Conservation (phyloP, 2,113 vertebrate species). For the Nipponia nippon region DNA sequence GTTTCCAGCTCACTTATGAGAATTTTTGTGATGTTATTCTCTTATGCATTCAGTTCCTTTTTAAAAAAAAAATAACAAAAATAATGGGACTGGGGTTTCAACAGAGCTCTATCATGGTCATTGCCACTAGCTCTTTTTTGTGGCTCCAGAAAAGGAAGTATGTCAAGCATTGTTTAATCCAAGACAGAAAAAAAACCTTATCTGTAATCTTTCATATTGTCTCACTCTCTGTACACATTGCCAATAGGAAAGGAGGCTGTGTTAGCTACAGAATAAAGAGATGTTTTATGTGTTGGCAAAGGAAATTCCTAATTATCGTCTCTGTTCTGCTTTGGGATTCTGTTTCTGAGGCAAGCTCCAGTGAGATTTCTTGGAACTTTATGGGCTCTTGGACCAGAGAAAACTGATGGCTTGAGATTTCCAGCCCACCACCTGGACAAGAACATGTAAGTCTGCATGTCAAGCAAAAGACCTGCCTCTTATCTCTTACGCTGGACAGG, state of each 20-base stretch:
- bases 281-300: conserved; percentile 34
- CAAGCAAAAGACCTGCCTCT: not conserved
- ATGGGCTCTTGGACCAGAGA: not conserved
- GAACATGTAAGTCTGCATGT: not conserved
- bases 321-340: conserved; percentile 15
- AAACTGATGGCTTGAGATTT: not conserved
- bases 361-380: conserved; percentile 56
- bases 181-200: not conserved
- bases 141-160: not conserved
- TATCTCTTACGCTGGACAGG: not conserved
- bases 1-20: not conserved
- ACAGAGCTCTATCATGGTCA: not conserved
- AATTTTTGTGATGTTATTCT: not conserved
- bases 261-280: not conserved
- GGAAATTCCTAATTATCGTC: conserved; percentile 5
- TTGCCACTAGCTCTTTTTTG: not conserved
- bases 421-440: not conserved
- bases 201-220: not conserved
- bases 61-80: not conserved
- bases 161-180: not conserved
- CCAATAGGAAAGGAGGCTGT: not conserved
- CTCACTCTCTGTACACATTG: not conserved
- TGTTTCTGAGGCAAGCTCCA: conserved; percentile 43
- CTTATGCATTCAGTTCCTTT: not conserved
- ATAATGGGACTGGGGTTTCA: not conserved